Percentiles rank a stretch among this genome's conserved stretches.
Conservation (phyloP, 2,888 invertebrate genomes). For the Halictus quadricinctus region DNA sequence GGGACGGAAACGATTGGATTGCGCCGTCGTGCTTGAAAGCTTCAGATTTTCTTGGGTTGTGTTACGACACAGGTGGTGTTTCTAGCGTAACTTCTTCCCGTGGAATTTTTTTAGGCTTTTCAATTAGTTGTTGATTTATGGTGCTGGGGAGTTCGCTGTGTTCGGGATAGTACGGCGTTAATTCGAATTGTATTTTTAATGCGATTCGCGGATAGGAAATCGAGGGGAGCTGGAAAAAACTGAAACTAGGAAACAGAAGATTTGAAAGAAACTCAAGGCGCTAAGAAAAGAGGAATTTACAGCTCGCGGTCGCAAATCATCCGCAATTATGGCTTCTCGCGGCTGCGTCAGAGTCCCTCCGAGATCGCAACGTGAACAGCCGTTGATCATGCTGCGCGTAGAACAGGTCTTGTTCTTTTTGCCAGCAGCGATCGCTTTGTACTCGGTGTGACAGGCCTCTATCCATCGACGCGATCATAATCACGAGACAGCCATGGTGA, state of each 20-base stretch:
- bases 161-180: background rate
- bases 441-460: background rate
- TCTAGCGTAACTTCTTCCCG: background rate
- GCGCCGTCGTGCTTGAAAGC: background rate
- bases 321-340: slow-evolving; percentile 77
- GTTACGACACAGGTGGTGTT: background rate
- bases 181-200: background rate
- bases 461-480: slow-evolving; percentile 19
- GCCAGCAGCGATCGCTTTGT: background rate
- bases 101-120: background rate
- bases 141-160: background rate
- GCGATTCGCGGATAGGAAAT: background rate
- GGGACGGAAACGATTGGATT: background rate
- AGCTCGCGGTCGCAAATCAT: slow-evolving; percentile 75
- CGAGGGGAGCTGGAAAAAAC: background rate
- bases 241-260: background rate
- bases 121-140: background rate
- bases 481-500: background rate
- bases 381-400: slow-evolving; percentile 23
- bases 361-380: slow-evolving; percentile 52
- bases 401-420: background rate
- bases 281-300: slow-evolving; percentile 72
- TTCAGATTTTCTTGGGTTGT: background rate
- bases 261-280: background rate
- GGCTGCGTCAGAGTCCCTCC: slow-evolving; percentile 51